A percentile compares a stretch with the other conserved stretches of the same genome.
Conservation (phyloP, 53 echinoderm and acorn worm species). For the Holothuria scabra region DNA sequence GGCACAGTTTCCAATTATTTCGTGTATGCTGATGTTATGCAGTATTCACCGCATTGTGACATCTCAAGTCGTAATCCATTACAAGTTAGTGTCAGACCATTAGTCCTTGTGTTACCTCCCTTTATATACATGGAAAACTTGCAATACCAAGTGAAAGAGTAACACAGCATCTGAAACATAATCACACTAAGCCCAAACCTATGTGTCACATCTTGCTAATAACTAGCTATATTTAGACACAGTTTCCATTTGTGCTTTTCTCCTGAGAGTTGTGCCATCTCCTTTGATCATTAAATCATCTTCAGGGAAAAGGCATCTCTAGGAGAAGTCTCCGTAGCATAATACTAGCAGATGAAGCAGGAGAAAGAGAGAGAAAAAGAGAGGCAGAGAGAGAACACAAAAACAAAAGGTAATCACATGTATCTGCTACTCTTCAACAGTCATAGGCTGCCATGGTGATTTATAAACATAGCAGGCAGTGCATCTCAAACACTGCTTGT, state of each 20-base stretch:
- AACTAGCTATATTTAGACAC: conserved; percentile 34
- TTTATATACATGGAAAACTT: no score
- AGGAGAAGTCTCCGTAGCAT: no score
- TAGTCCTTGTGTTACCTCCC: no score
- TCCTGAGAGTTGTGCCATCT: conserved; percentile 30
- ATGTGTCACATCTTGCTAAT: conserved; percentile 33
- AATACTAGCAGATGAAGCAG: background rate
- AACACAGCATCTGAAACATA: conserved; percentile 13
- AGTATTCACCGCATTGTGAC: no score
- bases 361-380: background rate
- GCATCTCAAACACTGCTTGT: no score
- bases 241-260: conserved; percentile 36
- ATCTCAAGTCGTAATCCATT: no score
- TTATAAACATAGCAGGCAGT: conserved; percentile 14
- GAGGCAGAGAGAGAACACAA: background rate
- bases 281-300: conserved; percentile 40
- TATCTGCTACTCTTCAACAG: no score
- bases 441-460: conserved; percentile 23
- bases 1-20: no score
- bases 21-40: no score
- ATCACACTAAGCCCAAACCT: conserved; percentile 18
- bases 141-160: no score
- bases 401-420: background rate
- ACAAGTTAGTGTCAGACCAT: no score
- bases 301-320: no score